Evolutionary conservation across 1,140 invertebrate species (phyloP), one percentile per base, ranked within the genome.

Genomic region (Drosophila gunungcola): DNA sequence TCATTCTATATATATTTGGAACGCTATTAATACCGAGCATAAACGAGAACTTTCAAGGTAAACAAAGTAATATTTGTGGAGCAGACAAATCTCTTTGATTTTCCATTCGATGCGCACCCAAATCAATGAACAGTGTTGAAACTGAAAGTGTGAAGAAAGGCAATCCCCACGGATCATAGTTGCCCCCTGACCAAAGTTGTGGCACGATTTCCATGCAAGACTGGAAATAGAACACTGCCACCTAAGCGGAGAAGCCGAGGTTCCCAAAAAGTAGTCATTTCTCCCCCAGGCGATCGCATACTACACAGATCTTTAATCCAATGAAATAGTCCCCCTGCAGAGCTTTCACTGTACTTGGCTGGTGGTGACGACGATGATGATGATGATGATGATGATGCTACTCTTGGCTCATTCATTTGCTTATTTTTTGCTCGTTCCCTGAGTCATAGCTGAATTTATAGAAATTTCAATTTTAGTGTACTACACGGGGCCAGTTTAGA

Each of bases 371-470:
- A 7, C 1, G 53, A 5, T 5, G 27, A 29, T 29, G 27, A 25
- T 32, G 5, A 0, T 3, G 29, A 11, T 0, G 12, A 25, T 42
- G 64, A 46, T 73, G 70, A 45, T 62, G 56, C 58, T 56, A 51
- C 45, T 55, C 39, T 51, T 64, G 57, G 73, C 45, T 75, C 73
- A 77, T 77, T 77, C 62, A 57, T 68, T 58, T 62, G 62, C 62
- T 75, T 49, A 46, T 78, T 85, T 85, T 54, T 70, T 85, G 73
- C 51, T 70, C 52, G 16, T 34, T 21, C 42, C 51, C 62, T 88
- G 85, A 89, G 52, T 88, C 84, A 88, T 80, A 56, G 61, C 16
- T 65, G 72, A 88, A 88, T 88, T 88, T 88, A 89, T 89, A 88
- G 84, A 89, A 57, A 80, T 84, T 89, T 84, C 61, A 53, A 73